A percentile compares a stretch with the other conserved stretches of the same genome.
Conservation (phyloP, 2,888 invertebrate species). For the Latheticus oryzae region DNA sequence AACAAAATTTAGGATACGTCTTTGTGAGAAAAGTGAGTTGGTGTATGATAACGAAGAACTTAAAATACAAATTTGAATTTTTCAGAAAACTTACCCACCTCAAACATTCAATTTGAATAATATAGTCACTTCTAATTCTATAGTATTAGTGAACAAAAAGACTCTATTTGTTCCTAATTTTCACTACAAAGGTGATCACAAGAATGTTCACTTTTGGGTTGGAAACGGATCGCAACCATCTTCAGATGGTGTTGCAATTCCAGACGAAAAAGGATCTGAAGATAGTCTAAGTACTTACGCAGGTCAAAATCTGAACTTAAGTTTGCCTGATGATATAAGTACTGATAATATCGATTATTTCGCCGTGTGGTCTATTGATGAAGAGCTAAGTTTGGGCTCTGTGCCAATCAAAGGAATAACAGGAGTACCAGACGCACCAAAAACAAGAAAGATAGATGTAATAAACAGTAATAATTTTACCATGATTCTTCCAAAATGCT, state of each 20-base stretch:
- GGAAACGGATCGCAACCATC: conserved; percentile 47
- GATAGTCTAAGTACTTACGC: conserved; percentile 40
- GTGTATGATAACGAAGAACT: neutral
- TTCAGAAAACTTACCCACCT: no score
- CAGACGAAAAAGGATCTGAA: conserved; percentile 46
- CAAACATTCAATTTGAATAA: conserved; percentile 34
- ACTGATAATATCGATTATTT: conserved; percentile 53
- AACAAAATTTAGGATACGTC: conserved; percentile 11
- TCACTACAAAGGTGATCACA: conserved; percentile 44
- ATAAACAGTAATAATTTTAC: conserved; percentile 45
- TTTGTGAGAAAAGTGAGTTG: conserved; percentile 8
- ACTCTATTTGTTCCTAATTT: conserved; percentile 53
- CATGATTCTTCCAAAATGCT: conserved; percentile 51
- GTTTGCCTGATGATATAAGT: conserved; percentile 47
- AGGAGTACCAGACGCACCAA: conserved; percentile 21
- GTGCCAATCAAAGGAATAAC: conserved; percentile 33
- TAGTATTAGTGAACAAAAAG: conserved; percentile 50
- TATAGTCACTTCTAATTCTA: conserved; percentile 49
- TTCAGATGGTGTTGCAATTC: conserved; percentile 36
- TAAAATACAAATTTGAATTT: no score
- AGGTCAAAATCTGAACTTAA: conserved; percentile 50
- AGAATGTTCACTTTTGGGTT: conserved; percentile 51
- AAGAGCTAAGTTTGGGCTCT: conserved; percentile 43
- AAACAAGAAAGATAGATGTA: conserved; percentile 24
- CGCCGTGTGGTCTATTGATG: conserved; percentile 47